phyloP scores from a whole-genome alignment of 2,797 vertebrate species.

The Coreius guichenoti region DNA sequence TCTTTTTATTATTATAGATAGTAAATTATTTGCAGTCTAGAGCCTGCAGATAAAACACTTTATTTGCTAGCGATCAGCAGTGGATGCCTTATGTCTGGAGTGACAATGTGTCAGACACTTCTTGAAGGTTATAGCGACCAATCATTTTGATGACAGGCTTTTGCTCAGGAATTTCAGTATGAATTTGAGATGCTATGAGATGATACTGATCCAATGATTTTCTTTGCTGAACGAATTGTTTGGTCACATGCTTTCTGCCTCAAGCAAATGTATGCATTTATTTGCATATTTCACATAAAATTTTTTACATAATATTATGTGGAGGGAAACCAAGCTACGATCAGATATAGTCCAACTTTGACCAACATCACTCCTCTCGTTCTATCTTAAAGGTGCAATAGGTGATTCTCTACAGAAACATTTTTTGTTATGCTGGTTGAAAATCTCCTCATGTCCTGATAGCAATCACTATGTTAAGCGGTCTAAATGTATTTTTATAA shows the following conservation, averaged over 20 bases:
- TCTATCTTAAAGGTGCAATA: neutral
- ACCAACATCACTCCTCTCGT: neutral
- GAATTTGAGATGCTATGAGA: neutral
- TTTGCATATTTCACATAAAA: neutral
- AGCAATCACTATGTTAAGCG: too few relatives aligned
- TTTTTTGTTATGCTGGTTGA: too few relatives aligned
- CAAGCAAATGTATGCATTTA: neutral
- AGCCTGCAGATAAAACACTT: neutral
- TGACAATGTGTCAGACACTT: neutral
- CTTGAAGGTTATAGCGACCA: constrained; percentile 3
- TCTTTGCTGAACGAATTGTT: neutral
- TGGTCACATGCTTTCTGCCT: neutral
- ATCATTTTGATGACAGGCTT: constrained; percentile 5
- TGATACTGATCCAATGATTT: neutral
- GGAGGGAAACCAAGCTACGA: neutral
- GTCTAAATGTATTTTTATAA: too few relatives aligned
- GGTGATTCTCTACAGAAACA: too few relatives aligned
- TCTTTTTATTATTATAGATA: neutral
- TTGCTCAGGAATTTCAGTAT: neutral
- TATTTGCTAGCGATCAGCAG: neutral
- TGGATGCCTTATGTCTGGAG: neutral
- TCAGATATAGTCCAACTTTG: neutral
- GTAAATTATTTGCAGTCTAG: neutral
- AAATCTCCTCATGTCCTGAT: too few relatives aligned
- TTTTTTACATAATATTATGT: neutral